These are phyloP conservation scores for Pelosia muscerda DNA, from an alignment of 2,888 invertebrate species.

Conservation along the genomic window DNA sequence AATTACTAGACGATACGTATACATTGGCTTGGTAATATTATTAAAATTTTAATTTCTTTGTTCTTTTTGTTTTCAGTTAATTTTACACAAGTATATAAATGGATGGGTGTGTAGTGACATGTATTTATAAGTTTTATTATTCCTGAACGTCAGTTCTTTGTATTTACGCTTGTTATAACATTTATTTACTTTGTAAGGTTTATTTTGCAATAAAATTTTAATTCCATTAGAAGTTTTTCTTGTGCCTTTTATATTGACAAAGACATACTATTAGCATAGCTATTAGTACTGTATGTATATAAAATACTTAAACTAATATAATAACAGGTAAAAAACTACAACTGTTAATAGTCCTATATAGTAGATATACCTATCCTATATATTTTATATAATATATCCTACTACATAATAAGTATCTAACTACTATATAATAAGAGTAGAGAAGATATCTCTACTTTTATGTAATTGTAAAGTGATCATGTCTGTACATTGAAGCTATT, in stretches of 20 bases:
- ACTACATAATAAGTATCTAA: no score
- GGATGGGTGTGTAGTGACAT: conserved; percentile 80
- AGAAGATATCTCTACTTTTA: no score
- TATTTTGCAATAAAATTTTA: conserved; percentile 64
- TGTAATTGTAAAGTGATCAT: no score
- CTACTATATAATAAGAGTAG: no score
- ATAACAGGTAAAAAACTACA: no score
- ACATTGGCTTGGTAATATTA: conserved; percentile 32
- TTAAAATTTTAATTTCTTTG: conserved; percentile 63
- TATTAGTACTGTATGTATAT: no score
- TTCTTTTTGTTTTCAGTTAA: conserved; percentile 82
- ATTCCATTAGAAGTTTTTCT: conserved; percentile 35
- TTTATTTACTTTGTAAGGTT: conserved; percentile 41
- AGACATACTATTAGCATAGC: not conserved
- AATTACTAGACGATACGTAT: conserved; percentile 26
- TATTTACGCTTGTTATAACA: conserved; percentile 45
- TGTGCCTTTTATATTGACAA: conserved; percentile 2
- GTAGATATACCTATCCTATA: no score
- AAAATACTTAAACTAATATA: not conserved
- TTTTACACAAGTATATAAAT: conserved; percentile 77
- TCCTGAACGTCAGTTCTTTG: conserved; percentile 57
- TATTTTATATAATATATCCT: no score
- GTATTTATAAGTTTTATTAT: conserved; percentile 49
- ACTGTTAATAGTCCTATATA: no score
- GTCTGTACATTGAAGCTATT: no score